Conservation (phyloP, 2,113 vertebrate genomes). For the Caloenas nicobarica region DNA sequence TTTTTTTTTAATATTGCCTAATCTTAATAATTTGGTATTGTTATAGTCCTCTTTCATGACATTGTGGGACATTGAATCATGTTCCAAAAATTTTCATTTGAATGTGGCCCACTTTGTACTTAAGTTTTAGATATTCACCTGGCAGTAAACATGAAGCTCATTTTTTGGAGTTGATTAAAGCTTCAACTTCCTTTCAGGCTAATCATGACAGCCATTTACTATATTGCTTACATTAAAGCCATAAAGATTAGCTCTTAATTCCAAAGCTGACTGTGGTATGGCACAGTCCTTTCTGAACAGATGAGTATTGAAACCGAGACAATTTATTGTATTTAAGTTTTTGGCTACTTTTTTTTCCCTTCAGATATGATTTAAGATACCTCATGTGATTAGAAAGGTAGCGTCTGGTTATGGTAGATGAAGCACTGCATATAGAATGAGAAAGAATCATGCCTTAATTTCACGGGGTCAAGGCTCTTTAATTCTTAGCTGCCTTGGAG, state of each 20-base stretch:
- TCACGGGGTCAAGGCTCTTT: not conserved
- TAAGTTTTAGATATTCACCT: not conserved
- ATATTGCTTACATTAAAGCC: not conserved
- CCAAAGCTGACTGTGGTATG: not conserved
- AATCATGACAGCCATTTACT: not conserved
- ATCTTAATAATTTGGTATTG: fast-evolving
- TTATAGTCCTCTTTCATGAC: not conserved
- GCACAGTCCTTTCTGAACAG: not conserved
- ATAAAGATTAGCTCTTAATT: not conserved
- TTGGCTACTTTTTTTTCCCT: not conserved
- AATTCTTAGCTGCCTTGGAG: not conserved
- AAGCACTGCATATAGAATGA: not conserved
- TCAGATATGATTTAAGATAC: not conserved
- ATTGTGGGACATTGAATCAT: not conserved
- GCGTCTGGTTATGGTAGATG: not conserved
- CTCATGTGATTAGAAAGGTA: not conserved
- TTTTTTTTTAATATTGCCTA: not conserved
- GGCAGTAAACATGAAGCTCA: not conserved
- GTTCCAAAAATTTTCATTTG: not conserved
- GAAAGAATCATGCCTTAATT: not conserved
- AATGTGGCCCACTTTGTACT: not conserved
- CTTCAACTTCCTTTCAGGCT: not conserved
- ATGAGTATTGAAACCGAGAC: not conserved
- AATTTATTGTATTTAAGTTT: not conserved
- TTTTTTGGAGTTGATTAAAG: not conserved